Base-by-base conservation (phyloP, 2,888 invertebrate genomes). In the Megastigmus dorsalis region DNA sequence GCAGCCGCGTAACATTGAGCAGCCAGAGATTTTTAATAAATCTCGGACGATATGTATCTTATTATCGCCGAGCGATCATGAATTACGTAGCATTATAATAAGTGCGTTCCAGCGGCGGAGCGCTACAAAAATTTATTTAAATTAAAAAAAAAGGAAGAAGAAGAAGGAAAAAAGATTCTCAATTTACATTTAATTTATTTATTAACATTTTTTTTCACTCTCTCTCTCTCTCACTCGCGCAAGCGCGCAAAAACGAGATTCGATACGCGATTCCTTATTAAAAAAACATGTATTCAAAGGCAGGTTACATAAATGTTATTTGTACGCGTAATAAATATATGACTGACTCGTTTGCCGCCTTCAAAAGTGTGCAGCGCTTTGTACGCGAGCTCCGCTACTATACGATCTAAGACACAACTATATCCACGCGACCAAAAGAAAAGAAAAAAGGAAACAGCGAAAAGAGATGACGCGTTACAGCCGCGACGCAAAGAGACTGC, bases 71-170 rank as follows among this genome's bases (percentile, higher is more conserved):
- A n/a, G 20, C 30, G 36, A 69, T 70, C 70, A 48, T 70, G 74
- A 75, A 75, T 75, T 48, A 60, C 33, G 45, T 18, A 41, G 67
- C 38, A 55, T 63, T 59, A 70, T 75, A 75, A 75, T 66, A 70
- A 74, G 3, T 26, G 23, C 23, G 45, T 70, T 33, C 6, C 59
- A 18, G 20, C 15, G 36, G 26, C 6, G 2, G 38, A 55, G 4
- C 3, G n/a, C n/a, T n/a, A 20, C 26, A 50, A 43, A 62, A 52
- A 62, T 62, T 69, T 74, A 74, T 74, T 74, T 63, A 63, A 74
- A 68, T 74, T 38, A 43, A 57, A 50, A 68, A 68, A 74, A 20
- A 38, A 36, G 18, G n/a, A n/a, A n/a, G n/a, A n/a, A n/a, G n/a
- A n/a, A n/a, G n/a, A n/a, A n/a, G n/a, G n/a, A n/a, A n/a, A n/a